These are phyloP conservation scores for Scartelaos histophorus DNA, from an alignment of 2,113 vertebrate genomes.

Conservation along the genomic window DNA sequence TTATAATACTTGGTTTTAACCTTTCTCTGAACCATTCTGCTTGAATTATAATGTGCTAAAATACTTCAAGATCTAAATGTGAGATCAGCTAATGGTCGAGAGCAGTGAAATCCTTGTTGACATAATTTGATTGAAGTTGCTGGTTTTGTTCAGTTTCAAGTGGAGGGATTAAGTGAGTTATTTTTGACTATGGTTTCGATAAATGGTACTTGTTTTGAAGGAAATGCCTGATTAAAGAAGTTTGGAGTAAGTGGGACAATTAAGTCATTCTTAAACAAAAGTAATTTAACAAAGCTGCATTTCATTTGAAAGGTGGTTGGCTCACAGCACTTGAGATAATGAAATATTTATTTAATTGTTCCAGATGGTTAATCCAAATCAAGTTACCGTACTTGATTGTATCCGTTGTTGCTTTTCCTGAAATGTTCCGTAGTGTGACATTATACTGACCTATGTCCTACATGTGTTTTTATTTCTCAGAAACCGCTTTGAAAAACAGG, in stretches of 20 bases:
- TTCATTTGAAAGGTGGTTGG: constrained; percentile 40
- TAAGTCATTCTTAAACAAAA: constrained; percentile 4
- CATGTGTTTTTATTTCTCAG: too few species aligned
- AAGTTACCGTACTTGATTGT: too few species aligned
- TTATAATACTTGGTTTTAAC: neutral
- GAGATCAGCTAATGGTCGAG: neutral
- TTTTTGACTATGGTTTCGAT: neutral
- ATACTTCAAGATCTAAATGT: neutral
- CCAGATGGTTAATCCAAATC: too few species aligned
- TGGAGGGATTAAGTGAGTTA: constrained; percentile 15
- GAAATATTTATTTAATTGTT: too few species aligned
- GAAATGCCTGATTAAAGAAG: constrained; percentile 17
- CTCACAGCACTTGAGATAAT: constrained; percentile 7
- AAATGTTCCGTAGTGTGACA: too few species aligned
- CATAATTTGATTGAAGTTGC: neutral
- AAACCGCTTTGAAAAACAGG: too few species aligned
- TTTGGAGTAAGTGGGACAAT: constrained; percentile 3
- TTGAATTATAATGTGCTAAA: neutral
- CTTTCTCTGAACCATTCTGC: neutral
- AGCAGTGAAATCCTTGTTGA: too few species aligned
- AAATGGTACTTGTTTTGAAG: neutral
- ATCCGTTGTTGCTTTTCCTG: too few species aligned
- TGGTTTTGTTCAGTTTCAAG: constrained; percentile 7
- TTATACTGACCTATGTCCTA: too few species aligned
- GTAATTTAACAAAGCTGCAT: constrained; percentile 47